Conservation (phyloP, 2,113 vertebrate species). For the Corynorhinus townsendii region DNA sequence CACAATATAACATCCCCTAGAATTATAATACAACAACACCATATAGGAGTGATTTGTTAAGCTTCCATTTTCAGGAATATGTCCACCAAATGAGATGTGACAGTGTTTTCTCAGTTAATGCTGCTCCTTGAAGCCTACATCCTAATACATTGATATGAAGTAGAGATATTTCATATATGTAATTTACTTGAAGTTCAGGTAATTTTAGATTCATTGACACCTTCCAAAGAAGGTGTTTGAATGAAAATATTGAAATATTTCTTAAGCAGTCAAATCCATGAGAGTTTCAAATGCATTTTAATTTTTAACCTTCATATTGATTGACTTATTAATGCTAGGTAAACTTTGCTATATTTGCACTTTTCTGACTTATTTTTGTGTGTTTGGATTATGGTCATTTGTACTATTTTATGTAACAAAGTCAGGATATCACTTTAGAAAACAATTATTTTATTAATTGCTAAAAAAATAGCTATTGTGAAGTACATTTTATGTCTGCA, state of each 20-base stretch:
- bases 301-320: neutral
- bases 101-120: neutral
- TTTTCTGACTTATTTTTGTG: neutral
- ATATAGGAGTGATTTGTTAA: neutral
- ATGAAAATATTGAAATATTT: conserved; percentile 13
- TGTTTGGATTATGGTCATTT: neutral
- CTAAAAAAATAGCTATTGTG: neutral
- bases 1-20: neutral
- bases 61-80: neutral
- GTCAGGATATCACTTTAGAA: neutral
- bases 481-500: neutral
- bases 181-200: neutral
- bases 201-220: conserved; percentile 3
- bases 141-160: neutral
- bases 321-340: neutral
- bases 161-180: neutral
- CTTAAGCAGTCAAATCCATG: neutral
- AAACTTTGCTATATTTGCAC: neutral
- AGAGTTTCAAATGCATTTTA: neutral
- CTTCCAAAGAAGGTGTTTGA: neutral
- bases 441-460: neutral
- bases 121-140: neutral
- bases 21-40: neutral
- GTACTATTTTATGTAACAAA: neutral
- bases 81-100: neutral